These are phyloP conservation scores for Tyrophagus putrescentiae DNA, from an alignment of 1,140 invertebrate species.

Conservation along the genomic window DNA sequence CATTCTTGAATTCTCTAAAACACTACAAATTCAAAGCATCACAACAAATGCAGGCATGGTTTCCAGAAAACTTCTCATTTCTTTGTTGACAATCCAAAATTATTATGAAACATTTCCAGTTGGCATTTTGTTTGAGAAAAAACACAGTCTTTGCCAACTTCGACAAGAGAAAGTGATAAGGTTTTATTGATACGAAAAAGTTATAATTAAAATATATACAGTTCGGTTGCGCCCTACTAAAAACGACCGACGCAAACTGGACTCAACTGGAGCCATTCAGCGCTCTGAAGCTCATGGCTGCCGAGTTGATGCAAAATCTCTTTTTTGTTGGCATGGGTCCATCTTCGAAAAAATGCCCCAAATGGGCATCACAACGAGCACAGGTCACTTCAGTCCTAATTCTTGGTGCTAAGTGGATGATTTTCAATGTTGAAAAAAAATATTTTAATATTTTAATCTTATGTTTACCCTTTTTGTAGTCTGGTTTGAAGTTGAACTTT, in stretches of 20 bases:
- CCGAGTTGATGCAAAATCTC: conserved; percentile 90
- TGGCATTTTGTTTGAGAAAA: background rate
- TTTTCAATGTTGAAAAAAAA: background rate
- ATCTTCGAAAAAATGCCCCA: conserved; percentile 95
- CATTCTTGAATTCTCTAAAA: background rate
- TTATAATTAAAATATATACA: too few species aligned
- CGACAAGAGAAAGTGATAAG: background rate
- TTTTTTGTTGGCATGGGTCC: conserved; percentile 85
- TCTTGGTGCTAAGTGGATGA: background rate
- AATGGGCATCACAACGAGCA: conserved; percentile 68
- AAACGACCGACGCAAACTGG: too few species aligned
- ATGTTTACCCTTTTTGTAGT: conserved; percentile 64
- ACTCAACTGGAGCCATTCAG: too few species aligned
- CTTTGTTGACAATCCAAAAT: background rate
- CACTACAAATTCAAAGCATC: background rate
- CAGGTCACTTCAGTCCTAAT: conserved; percentile 44
- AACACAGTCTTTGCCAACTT: background rate
- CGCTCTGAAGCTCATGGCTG: conserved; percentile 55
- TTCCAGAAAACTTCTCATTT: background rate
- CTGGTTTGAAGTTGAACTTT: conserved; percentile 68
- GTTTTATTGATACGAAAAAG: background rate
- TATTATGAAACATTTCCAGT: background rate
- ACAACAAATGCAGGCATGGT: background rate
- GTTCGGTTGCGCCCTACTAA: too few species aligned
- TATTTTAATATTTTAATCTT: background rate